Evolutionary conservation across 2,113 vertebrate genomes (phyloP).

Genomic region (Nothocercus julius): DNA sequence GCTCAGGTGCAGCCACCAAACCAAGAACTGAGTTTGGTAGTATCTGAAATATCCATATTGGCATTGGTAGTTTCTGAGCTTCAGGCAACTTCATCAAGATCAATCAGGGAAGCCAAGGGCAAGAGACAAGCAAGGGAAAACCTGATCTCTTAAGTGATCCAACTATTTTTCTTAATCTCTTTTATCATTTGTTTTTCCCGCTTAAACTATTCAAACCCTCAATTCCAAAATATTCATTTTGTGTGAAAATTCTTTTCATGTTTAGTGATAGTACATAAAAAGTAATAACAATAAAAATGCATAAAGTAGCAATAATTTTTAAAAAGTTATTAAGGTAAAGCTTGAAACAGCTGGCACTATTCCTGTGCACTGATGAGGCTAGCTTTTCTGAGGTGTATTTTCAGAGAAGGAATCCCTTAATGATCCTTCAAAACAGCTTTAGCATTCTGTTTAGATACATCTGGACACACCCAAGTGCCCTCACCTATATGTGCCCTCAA

Average conservation of each 20-base stretch:
- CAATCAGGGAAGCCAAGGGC: neutral
- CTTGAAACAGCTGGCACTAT: neutral
- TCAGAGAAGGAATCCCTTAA: neutral
- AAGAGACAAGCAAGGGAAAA: neutral
- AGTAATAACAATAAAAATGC: neutral
- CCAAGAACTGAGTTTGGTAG: neutral
- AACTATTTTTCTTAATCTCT: neutral
- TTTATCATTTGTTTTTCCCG: neutral
- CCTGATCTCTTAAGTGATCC: neutral
- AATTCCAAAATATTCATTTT: neutral
- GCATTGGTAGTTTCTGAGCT: neutral
- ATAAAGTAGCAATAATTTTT: neutral
- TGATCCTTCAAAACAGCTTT: neutral
- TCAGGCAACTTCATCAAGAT: neutral
- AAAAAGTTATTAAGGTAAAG: neutral
- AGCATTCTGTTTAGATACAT: neutral
- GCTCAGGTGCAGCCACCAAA: neutral
- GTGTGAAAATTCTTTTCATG: neutral
- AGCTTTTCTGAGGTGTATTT: neutral
- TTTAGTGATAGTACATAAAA: neutral
- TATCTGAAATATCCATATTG: neutral
- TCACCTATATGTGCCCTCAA: fast-evolving
- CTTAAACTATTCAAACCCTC: neutral
- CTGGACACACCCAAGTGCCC: neutral
- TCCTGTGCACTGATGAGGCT: neutral